A percentile compares a stretch with the other conserved stretches of the same genome.
These are phyloP conservation scores for Antheraea assamensis DNA, from an alignment of 2,888 invertebrate genomes.

Conservation along the genomic window DNA sequence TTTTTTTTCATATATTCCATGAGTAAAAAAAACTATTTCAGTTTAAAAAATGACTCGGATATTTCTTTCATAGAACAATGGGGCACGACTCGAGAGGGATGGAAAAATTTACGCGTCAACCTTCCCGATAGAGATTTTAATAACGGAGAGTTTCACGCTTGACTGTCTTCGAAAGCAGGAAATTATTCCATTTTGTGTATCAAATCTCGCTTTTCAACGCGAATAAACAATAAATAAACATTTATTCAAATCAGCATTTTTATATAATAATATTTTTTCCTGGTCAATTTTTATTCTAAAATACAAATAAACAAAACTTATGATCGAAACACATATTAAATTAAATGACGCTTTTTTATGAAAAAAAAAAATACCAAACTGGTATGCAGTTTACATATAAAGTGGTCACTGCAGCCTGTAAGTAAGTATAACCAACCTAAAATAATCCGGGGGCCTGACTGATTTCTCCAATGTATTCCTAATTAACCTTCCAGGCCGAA, in stretches of 20 bases:
- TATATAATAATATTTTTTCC: background rate
- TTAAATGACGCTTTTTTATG: too few relatives aligned
- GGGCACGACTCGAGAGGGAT: slow-evolving; percentile 22
- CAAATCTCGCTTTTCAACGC: slow-evolving; percentile 46
- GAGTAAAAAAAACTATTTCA: background rate
- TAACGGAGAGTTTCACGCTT: slow-evolving; percentile 58
- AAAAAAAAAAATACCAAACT: too few relatives aligned
- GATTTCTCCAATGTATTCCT: too few relatives aligned
- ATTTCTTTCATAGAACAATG: slow-evolving; percentile 17
- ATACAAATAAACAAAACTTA: background rate
- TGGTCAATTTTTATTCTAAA: background rate
- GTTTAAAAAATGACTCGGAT: background rate
- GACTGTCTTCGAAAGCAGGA: slow-evolving; percentile 49
- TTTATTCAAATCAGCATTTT: background rate
- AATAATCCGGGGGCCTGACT: too few relatives aligned
- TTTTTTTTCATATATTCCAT: background rate
- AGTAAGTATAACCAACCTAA: too few relatives aligned
- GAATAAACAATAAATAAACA: slow-evolving; percentile 37
- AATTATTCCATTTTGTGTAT: slow-evolving; percentile 56
- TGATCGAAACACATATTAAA: too few relatives aligned
- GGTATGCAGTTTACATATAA: too few relatives aligned
- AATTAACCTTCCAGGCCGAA: too few relatives aligned
- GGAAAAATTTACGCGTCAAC: slow-evolving; percentile 40
- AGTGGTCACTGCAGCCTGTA: too few relatives aligned
- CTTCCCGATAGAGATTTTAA: slow-evolving; percentile 51